Conservation (phyloP, 1,140 invertebrate genomes). For the Hycleus cichorii region DNA sequence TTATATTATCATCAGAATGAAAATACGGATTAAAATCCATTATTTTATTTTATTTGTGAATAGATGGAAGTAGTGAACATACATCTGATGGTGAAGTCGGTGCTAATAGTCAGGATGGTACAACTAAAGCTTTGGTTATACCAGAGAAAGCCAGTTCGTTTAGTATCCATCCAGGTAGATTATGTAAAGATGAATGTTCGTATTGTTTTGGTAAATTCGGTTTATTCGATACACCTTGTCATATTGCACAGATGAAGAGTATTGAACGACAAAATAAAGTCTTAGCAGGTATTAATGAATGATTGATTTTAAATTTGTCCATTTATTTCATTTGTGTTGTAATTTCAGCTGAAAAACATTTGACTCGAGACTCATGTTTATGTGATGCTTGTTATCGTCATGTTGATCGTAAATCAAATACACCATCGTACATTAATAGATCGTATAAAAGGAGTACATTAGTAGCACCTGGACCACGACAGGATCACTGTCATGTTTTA, state of each 20-base stretch:
- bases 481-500: slow-evolving; percentile 51
- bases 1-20: too few species aligned
- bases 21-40: not conserved
- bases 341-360: slow-evolving; percentile 60
- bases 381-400: slow-evolving; percentile 80
- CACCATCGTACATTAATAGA: slow-evolving; percentile 48
- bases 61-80: slow-evolving; percentile 41
- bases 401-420: slow-evolving; percentile 69
- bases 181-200: slow-evolving; percentile 74
- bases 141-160: slow-evolving; percentile 80
- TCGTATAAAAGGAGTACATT: slow-evolving; percentile 31
- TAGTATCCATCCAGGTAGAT: slow-evolving; percentile 69
- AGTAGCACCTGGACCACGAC: slow-evolving; percentile 36
- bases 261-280: slow-evolving; percentile 69
- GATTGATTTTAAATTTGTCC: slow-evolving; percentile 23
- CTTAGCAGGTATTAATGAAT: slow-evolving; percentile 47
- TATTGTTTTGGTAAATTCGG: slow-evolving; percentile 81
- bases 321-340: not conserved
- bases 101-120: slow-evolving; percentile 44
- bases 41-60: slow-evolving; percentile 10
- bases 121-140: slow-evolving; percentile 61
- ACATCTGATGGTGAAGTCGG: slow-evolving; percentile 41
- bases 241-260: slow-evolving; percentile 76
- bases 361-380: slow-evolving; percentile 71
- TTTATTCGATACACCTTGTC: slow-evolving; percentile 74